Conservation (phyloP, 2,113 vertebrate species). For the Charina bottae region DNA sequence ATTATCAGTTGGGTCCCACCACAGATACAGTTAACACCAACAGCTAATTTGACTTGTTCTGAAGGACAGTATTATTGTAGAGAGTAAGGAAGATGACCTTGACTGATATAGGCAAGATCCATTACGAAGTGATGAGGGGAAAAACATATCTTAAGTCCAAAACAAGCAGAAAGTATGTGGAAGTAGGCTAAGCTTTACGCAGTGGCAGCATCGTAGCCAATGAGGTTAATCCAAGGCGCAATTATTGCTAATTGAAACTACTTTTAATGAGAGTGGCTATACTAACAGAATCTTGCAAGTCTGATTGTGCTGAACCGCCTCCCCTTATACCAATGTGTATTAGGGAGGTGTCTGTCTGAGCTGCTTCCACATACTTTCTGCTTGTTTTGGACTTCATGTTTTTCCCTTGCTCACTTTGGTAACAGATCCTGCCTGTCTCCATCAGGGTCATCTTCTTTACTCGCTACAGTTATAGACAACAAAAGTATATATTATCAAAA, state of each 20-base stretch:
- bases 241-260: too few species aligned
- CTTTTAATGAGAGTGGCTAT: not conserved
- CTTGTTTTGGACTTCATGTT: not conserved
- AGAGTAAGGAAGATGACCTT: not conserved
- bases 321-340: not conserved
- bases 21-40: not conserved
- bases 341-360: too few species aligned
- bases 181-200: not conserved
- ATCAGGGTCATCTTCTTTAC: not conserved
- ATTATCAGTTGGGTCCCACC: not conserved
- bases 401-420: not conserved
- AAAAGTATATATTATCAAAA: not conserved
- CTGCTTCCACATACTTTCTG: not conserved
- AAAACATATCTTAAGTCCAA: not conserved
- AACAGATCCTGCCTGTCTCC: not conserved
- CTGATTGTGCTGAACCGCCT: not conserved
- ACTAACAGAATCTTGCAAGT: not conserved
- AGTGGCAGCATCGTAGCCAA: too few species aligned
- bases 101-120: not conserved
- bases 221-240: too few species aligned
- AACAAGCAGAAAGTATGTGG: not conserved
- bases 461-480: not conserved
- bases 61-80: not conserved
- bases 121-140: not conserved
- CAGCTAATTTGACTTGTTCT: not conserved